Base-by-base conservation (phyloP, 2,888 invertebrate genomes). In the Netelia fuscicornis region DNA sequence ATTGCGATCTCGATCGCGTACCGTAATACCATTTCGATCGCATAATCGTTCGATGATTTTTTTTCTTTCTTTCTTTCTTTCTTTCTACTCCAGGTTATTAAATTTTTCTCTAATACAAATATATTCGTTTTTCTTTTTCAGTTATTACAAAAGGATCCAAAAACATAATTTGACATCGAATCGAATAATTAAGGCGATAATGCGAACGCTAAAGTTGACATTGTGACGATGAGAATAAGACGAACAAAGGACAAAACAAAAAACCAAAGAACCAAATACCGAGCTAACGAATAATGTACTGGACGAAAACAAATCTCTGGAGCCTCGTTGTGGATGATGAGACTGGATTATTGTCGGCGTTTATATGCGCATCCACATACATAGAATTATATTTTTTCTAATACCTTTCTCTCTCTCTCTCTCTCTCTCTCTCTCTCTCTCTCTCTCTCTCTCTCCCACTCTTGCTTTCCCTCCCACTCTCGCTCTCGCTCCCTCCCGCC, bases 231-330 rank as follows among this genome's bases (percentile, higher is more conserved):
- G 67, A 67, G 68, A 68, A 60, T 8, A 30, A n/a, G 20, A 77
- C 67, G 62, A 44, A 64, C 25, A 11, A 37, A 78, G 52, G 60
- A 25, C 2, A 25, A 62, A 62, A 62, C 10, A 62, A 62, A 11
- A 62, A 62, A 25, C 25, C 2, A 25, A 25, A 25, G 25, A 25
- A 25, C 25, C 25, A 62, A 62, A 62, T 11, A 56, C 6, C 42
- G 17, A 48, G 25, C 23, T 44, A 87, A 68, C 87, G 88, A 86
- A 86, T 78, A 88, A 87, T 78, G 62, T 86, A 87, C 78, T 76
- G 79, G 30, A 65, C 60, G 75, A 88, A 90, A 87, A 87, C 87
- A 87, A 87, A 86, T 90, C 2, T 25, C 84, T 86, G 64, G 87
- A 60, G 86, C 76, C 85, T 86, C 76, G 85, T 87, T 77, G 85